A percentile compares a stretch with the other conserved stretches of the same genome.
These are phyloP conservation scores for Ctenopoma multispine DNA, from an alignment of 2,797 vertebrate species.

Conservation along the genomic window DNA sequence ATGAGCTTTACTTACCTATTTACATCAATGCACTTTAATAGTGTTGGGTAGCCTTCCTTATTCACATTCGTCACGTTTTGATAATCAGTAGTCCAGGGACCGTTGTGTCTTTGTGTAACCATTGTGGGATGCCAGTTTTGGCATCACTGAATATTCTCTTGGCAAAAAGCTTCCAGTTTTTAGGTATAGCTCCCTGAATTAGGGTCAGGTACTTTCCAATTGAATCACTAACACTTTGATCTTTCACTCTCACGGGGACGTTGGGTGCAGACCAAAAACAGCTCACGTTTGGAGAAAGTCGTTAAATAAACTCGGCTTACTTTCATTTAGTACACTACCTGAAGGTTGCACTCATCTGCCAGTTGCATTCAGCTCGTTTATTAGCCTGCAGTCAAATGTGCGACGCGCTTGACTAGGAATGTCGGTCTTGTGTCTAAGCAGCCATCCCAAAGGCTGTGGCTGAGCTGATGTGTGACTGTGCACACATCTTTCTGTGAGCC, in stretches of 20 bases:
- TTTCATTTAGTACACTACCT: constrained; percentile 36
- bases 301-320: constrained; percentile 32
- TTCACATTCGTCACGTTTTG: constrained; percentile 41
- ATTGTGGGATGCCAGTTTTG: no score
- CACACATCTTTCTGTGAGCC: constrained; percentile 32
- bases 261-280: constrained; percentile 12
- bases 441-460: constrained; percentile 54
- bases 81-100: neutral
- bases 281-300: constrained; percentile 13
- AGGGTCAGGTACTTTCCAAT: neutral
- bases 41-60: constrained; percentile 25
- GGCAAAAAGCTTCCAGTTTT: neutral
- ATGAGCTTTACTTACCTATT: constrained; percentile 85
- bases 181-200: neutral
- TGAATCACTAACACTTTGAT: neutral
- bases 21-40: constrained; percentile 69
- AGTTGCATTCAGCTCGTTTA: constrained; percentile 57
- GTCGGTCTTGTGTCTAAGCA: constrained; percentile 71
- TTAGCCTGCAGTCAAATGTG: constrained; percentile 69
- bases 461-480: constrained; percentile 49
- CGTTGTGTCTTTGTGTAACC: neutral
- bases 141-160: neutral
- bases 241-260: constrained; percentile 20
- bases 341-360: constrained; percentile 37
- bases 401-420: constrained; percentile 65